Evolutionary conservation across 2,888 invertebrate genomes (phyloP), one percentile per base, ranked within the genome.

Genomic region (Epistrophe eligans): DNA sequence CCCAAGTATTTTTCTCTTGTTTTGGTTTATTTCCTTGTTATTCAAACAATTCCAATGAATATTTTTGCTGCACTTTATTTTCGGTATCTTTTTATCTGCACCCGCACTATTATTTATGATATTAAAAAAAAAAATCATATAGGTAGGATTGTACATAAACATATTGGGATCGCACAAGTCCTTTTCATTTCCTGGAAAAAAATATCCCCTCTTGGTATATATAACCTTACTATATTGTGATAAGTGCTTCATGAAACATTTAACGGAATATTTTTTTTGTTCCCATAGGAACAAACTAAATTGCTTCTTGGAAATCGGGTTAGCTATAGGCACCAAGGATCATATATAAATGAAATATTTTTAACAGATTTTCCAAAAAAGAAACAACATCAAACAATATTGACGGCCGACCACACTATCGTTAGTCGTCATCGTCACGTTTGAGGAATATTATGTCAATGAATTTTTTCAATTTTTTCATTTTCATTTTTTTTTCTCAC

Each of bases 71-170:
- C 67, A 77, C 50, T 77, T 74, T 45, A 73, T 62, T 85, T 66
- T 73, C 70, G 72, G 64, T 24, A 38, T 66, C 81, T 55, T 77
- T 85, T 85, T 74, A 81, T 85, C 81, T 82, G 64, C 77, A 64
- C 77, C 80, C 85, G 85, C 81, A 77, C 73, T 74, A 79, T 85
- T 82, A 79, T 85, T 85, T 85, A 85, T 52, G 85, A 85, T 82
- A 24, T 28, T 28, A 4, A 38, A 11, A 38, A 43, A 40, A 40
- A 40, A 15, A 15, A 9, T 5, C 5, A 17, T 8, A 55, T 55
- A 55, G 28, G 32, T 32, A 64, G 4, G 32, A 48, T 28, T 38
- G n/a, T 55, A 55, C 24, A 24, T 24, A 24, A 24, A 24, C 24
- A 24, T 24, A 24, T 52, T 50, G 40, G 40, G 70, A 55, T 70